Conservation (phyloP, 2,113 vertebrate species). For the Todiramphus chloris region DNA sequence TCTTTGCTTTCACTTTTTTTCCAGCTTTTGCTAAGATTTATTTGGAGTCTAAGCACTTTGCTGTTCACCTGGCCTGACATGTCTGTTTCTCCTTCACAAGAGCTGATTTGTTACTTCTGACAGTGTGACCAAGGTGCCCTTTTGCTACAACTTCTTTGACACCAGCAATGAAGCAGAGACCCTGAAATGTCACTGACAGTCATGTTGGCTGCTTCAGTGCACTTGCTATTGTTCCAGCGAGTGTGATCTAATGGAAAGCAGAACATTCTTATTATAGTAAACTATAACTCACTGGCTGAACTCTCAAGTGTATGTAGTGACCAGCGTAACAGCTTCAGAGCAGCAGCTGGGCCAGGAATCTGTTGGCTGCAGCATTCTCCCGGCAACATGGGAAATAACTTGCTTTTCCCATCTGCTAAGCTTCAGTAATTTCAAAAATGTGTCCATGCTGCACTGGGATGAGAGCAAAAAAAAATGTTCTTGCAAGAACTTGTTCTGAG, state of each 20-base stretch:
- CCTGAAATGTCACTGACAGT: constrained; percentile 23
- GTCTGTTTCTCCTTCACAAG: background rate
- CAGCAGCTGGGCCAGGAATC: constrained; percentile 39
- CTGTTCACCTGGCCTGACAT: background rate
- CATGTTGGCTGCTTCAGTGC: background rate
- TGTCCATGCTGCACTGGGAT: background rate
- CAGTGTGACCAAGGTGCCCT: background rate
- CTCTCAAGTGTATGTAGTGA: background rate
- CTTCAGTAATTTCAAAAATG: background rate
- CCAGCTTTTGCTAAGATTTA: background rate
- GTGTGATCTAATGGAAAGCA: constrained; percentile 47
- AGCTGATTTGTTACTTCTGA: background rate
- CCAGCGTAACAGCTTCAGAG: background rate
- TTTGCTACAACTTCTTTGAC: background rate
- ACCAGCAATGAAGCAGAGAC: constrained; percentile 23
- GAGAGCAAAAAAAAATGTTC: background rate
- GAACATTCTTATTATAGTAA: constrained; percentile 57
- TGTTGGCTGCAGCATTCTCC: background rate
- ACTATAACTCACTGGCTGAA: constrained; percentile 42
- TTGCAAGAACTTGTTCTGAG: background rate
- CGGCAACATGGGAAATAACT: constrained; percentile 2
- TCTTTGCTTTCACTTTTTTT: background rate
- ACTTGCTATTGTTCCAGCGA: background rate
- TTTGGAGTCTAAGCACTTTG: background rate
- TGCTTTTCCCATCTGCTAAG: background rate